These are phyloP conservation scores for Oreotrochilus melanogaster DNA, from an alignment of 2,113 vertebrate species.

Conservation along the genomic window DNA sequence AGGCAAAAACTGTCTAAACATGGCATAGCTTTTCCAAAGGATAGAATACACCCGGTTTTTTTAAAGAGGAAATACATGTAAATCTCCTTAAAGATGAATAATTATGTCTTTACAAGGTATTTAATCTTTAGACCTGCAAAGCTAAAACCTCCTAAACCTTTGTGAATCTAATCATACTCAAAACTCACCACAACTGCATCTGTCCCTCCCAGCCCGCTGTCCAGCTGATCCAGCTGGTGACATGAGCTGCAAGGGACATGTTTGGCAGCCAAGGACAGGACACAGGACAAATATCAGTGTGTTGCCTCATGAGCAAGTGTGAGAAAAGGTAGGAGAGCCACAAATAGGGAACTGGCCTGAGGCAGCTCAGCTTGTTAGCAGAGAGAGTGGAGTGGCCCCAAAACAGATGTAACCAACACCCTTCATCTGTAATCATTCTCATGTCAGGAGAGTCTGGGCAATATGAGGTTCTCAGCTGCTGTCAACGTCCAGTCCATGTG, in stretches of 20 bases:
- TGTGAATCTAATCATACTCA: background rate
- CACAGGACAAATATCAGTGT: conserved; percentile 25
- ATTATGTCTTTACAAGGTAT: background rate
- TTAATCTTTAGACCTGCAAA: background rate
- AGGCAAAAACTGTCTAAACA: background rate
- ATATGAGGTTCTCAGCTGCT: conserved; percentile 53
- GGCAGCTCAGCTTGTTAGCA: conserved; percentile 71
- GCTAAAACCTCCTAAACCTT: background rate
- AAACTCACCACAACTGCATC: background rate
- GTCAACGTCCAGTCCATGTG: conserved; percentile 66
- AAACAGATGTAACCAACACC: conserved; percentile 71
- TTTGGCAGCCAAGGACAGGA: conserved; percentile 13
- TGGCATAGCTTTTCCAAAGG: background rate
- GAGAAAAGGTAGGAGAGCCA: conserved; percentile 69
- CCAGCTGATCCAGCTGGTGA: conserved; percentile 55
- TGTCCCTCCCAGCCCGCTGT: background rate
- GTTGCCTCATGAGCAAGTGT: conserved; percentile 38
- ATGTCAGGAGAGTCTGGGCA: conserved; percentile 66
- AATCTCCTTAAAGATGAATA: background rate
- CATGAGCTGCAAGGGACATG: background rate
- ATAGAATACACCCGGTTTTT: background rate
- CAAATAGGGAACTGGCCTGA: conserved; percentile 67
- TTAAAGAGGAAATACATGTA: background rate
- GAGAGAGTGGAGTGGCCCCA: conserved; percentile 11
- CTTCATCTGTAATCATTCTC: conserved; percentile 69